Conservation (phyloP, 2,797 vertebrate genomes). For the Anguilla obscura region DNA sequence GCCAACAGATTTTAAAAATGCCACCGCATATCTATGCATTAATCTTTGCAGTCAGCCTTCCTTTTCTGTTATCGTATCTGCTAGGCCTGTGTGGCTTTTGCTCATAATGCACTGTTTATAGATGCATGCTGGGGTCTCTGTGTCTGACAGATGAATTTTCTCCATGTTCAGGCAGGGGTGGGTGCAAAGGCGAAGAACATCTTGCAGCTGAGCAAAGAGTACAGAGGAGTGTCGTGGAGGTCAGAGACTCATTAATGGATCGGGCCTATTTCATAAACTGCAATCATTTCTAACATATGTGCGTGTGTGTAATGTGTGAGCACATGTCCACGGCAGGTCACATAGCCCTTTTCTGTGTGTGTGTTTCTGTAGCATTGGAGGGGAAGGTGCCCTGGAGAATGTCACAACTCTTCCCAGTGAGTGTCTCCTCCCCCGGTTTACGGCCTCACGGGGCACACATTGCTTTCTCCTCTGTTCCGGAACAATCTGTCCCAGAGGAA, state of each 20-base stretch:
- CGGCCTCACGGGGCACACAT: neutral
- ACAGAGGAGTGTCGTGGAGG: conserved; percentile 91
- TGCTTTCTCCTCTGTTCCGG: neutral
- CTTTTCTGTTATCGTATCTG: neutral
- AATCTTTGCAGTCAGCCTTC: neutral
- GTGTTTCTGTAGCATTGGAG: conserved; percentile 79
- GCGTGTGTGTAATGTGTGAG: neutral
- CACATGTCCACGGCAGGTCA: neutral
- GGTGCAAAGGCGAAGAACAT: conserved; percentile 74
- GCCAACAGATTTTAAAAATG: neutral
- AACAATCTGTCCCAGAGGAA: neutral
- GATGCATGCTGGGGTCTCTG: neutral
- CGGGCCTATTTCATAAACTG: neutral
- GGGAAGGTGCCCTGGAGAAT: conserved; percentile 78
- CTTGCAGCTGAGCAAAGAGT: conserved; percentile 61
- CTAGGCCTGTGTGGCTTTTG: neutral
- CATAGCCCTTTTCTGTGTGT: neutral
- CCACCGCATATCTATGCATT: neutral
- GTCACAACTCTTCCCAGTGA: conserved; percentile 90
- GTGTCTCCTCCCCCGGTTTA: conserved; percentile 48
- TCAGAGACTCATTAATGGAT: conserved; percentile 54
- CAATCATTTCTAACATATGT: neutral
- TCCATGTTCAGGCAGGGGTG: conserved; percentile 70
- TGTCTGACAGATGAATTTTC: neutral
- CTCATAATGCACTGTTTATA: neutral